Base-by-base conservation (phyloP, 1,140 invertebrate species). In the Cyclargus thomasi region DNA sequence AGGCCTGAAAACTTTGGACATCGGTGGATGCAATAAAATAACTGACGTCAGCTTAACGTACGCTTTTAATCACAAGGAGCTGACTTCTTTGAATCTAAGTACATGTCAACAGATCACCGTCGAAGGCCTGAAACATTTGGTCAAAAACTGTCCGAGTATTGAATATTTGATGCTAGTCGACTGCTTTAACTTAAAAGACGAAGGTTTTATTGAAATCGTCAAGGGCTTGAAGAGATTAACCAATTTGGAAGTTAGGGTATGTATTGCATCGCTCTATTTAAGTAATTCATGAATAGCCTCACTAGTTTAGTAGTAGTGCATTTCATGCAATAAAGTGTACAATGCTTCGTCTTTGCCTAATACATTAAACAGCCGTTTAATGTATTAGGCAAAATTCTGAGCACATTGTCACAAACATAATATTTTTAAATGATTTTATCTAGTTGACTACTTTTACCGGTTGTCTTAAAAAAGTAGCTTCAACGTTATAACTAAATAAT, bases 1-100 rank as follows among this genome's bases (percentile, higher is more conserved):
- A 78, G 90, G 92, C 16, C 84, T 95, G 3, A 88, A 78, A 67
- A 85, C 92, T 53, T 82, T 95, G 2, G 92, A 95, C 80, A 80
- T 96, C 6, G 92, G 92, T 62, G 92, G 92, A 2, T 95, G 95
- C 77, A 93, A 93, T 70, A 92, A 91, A 76, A 92, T 96, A 14
- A 94, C 94, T 35, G 94, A 95, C 87, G 92, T 94, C 4, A 94
- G 94, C 70, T 74, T 96, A 1, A 93, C 92, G 59, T 93, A 95
- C 75, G 92, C 93, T 7, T 92, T 96, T 62, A 91, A 91, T 62
- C 94, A 95, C 75, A 85, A 89, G 35, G 94, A 95, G 81, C 84
- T 96, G 8, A 81, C 81, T 67, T 82, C 87, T 69, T 82, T 95
- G 53, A 92, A 94, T 77, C 83, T 96, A 10, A 94, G 93, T 53